Evolutionary conservation across 2,888 invertebrate species (phyloP), one percentile per base, ranked within the genome.

Genomic region (Agrochola lota): DNA sequence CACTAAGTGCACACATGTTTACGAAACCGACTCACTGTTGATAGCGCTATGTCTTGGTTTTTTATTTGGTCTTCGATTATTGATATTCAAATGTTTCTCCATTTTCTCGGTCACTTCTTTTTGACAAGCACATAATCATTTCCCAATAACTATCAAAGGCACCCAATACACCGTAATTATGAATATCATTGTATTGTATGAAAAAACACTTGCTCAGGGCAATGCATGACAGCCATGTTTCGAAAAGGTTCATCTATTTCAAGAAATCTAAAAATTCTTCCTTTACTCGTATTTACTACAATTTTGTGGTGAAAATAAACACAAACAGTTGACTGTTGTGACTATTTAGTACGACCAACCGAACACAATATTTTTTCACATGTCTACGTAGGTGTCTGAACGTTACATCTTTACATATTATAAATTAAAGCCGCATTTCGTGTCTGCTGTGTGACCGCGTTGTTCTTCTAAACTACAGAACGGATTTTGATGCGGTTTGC

Each of bases 271-370:
- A 62, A 62, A 20, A 4, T 7, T 35, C 4, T 40, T 71, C 7
- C 0, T 35, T n/a, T n/a, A n/a, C n/a, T n/a, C n/a, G 15, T 26
- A 55, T 52, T 55, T 11, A 40, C 20, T 23, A n/a, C 30, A 20
- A 70, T 52, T 52, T 49, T n/a, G 20, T 23, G 30, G 15, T 23
- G 49, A 64, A 59, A 57, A 11, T 30, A 49, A 43, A 80, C 43
- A 59, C 3, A 12, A 43, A 66, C 8, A 30, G 23, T 77, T n/a
- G 2, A 1, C n/a, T 2, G 6, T 30, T 57, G 3, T 57, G 17
- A 63, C 62, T 57, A 49, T 62, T 60, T 62, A 55, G 26, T 57
- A 81, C 74, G 40, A 67, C 15, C 15, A 40, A 43, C 17, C 17
- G n/a, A 20, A 73, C 64, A 26, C 30, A 2, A 30, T 17, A n/a